These are phyloP conservation scores for Epizoanthus scotinus DNA, from an alignment of 92 coral and sea anemone genomes.

Conservation along the genomic window DNA sequence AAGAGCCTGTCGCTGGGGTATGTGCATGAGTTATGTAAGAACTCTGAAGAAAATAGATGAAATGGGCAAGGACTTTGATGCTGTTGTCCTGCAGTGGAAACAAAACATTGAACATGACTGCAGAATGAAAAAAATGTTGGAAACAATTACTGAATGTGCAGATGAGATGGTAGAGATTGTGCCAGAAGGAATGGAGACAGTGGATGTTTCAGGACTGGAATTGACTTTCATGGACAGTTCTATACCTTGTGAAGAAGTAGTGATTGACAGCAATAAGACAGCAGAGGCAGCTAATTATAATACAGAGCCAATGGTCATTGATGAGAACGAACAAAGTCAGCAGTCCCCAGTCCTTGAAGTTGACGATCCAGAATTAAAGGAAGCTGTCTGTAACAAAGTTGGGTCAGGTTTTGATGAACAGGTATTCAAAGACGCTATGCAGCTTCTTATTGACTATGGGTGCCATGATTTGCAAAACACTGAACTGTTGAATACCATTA, in stretches of 20 bases:
- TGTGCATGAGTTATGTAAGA: conserved; percentile 39
- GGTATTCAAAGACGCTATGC: conserved; percentile 18
- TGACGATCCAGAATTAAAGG: background rate
- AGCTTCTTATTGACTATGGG: conserved; percentile 24
- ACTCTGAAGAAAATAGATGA: conserved; percentile 40
- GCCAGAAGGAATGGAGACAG: conserved; percentile 18
- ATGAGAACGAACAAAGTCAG: background rate
- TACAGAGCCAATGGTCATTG: background rate
- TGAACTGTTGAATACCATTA: conserved; percentile 16
- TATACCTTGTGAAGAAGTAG: background rate
- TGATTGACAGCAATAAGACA: background rate
- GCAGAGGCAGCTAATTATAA: background rate
- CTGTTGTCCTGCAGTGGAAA: conserved; percentile 30
- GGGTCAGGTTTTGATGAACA: conserved; percentile 34
- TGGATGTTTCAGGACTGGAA: conserved; percentile 8
- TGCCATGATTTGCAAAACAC: conserved; percentile 9
- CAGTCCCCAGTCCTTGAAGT: too few relatives aligned
- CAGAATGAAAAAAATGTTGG: conserved; percentile 22
- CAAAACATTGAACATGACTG: conserved; percentile 34
- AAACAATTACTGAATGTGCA: conserved; percentile 37
- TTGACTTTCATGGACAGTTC: background rate
- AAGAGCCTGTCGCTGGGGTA: conserved; percentile 35
- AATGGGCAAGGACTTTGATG: conserved; percentile 44
- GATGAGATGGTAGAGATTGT: conserved; percentile 11
- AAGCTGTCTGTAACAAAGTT: conserved; percentile 4